These are phyloP conservation scores for Chloromyia formosa DNA, from an alignment of 2,888 invertebrate genomes.

Conservation along the genomic window DNA sequence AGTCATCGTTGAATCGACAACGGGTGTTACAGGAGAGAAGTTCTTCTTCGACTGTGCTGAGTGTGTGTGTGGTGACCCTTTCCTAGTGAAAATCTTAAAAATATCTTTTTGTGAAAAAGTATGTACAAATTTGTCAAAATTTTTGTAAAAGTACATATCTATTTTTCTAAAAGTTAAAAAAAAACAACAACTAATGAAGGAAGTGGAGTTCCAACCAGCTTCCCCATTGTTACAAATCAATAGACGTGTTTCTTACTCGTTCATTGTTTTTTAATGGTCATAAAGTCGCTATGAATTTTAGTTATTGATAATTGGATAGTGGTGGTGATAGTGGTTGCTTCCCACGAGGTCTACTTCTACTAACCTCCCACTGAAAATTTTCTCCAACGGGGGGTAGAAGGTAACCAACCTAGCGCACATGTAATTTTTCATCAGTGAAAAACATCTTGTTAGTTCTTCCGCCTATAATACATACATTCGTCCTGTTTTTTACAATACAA, in stretches of 20 bases:
- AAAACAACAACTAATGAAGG: neutral
- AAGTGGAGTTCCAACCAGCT: neutral
- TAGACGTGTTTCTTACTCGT: neutral
- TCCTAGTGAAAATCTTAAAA: slow-evolving; percentile 17
- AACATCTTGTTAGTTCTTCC: neutral
- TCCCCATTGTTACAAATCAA: neutral
- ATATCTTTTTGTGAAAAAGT: slow-evolving; percentile 31
- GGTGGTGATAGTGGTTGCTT: slow-evolving; percentile 15
- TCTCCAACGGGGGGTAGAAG: neutral
- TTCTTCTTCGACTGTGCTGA: no score
- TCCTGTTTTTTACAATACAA: no score
- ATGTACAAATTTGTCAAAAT: neutral
- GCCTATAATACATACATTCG: neutral
- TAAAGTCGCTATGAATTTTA: neutral
- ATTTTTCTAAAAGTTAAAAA: no score
- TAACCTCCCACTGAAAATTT: neutral
- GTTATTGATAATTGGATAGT: neutral
- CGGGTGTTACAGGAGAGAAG: neutral
- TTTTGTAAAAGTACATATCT: no score
- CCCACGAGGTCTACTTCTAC: slow-evolving; percentile 27
- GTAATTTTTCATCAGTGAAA: slow-evolving; percentile 12
- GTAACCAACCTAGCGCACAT: neutral
- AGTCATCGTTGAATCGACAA: slow-evolving; percentile 20
- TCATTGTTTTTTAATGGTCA: no score
- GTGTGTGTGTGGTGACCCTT: neutral